Percentiles rank a stretch among this genome's conserved stretches.
These are phyloP conservation scores for Crax fasciolata DNA, from an alignment of 2,797 vertebrate species.

Conservation along the genomic window DNA sequence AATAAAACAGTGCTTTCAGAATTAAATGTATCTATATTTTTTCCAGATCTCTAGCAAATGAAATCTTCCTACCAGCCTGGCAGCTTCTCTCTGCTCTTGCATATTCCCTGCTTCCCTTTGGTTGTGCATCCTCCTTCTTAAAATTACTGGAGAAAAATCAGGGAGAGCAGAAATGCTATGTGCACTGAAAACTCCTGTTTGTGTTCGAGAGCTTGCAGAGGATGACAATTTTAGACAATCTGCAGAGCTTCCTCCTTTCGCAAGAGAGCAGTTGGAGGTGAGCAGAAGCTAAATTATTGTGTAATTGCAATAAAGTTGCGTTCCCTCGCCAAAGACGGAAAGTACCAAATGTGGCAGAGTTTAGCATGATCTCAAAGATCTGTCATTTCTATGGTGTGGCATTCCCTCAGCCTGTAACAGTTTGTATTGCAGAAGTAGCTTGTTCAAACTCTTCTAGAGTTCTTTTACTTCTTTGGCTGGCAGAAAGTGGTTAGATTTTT, in stretches of 20 bases:
- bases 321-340: conserved; percentile 12
- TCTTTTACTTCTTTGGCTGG: conserved; percentile 38
- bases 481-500: not conserved
- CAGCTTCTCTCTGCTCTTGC: not conserved
- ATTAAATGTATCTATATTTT: conserved; percentile 14
- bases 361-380: conserved; percentile 40
- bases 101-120: not conserved
- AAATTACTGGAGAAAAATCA: not conserved
- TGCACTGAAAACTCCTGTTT: not conserved
- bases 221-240: not conserved
- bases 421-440: not conserved
- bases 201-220: not conserved
- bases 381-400: not conserved
- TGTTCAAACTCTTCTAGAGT: conserved; percentile 17
- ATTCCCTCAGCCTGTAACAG: not conserved
- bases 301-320: conserved; percentile 1
- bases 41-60: conserved; percentile 23
- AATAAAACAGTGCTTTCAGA: not conserved
- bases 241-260: not conserved
- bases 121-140: not conserved
- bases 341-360: conserved; percentile 4
- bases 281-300: conserved; percentile 20
- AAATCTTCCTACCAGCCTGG: not conserved
- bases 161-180: not conserved
- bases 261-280: conserved; percentile 30